Evolutionary conservation across 1,140 invertebrate species (phyloP).

Genomic region (Drosophila novamexicana): DNA sequence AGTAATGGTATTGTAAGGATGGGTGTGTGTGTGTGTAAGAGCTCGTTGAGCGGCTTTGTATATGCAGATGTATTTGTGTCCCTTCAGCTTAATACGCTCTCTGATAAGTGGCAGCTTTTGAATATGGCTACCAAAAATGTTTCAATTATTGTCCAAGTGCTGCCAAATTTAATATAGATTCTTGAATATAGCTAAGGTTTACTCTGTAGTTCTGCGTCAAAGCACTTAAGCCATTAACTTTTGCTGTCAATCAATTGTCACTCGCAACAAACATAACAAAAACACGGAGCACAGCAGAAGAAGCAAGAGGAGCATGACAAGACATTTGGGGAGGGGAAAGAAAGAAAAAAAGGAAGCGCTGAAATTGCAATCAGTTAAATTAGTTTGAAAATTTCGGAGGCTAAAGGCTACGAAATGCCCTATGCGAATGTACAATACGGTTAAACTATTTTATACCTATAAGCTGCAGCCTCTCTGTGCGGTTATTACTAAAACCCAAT

Average conservation of each 20-base stretch:
- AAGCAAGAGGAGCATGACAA: slow-evolving; percentile 64
- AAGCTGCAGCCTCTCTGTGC: too few relatives aligned
- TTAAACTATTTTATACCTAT: background rate
- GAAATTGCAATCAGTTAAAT: background rate
- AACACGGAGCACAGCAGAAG: slow-evolving; percentile 48
- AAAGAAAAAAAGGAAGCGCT: slow-evolving; percentile 13
- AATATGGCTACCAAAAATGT: slow-evolving; percentile 52
- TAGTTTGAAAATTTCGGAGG: background rate
- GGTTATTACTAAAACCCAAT: too few relatives aligned
- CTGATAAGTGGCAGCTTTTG: slow-evolving; percentile 38
- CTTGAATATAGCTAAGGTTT: slow-evolving; percentile 15
- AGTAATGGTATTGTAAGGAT: slow-evolving; percentile 31
- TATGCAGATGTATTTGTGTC: slow-evolving; percentile 28
- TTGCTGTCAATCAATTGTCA: slow-evolving; percentile 79
- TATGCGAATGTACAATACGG: background rate
- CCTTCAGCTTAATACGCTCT: slow-evolving; percentile 55
- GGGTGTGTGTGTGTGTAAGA: slow-evolving; percentile 48
- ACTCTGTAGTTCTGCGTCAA: slow-evolving; percentile 24
- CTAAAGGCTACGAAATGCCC: slow-evolving; percentile 28
- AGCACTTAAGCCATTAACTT: slow-evolving; percentile 73
- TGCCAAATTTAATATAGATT: slow-evolving; percentile 17
- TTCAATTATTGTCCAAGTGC: slow-evolving; percentile 64
- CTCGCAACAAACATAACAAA: slow-evolving; percentile 46
- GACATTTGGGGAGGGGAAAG: slow-evolving; percentile 55
- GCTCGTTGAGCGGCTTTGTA: slow-evolving; percentile 61